Evolutionary conservation across 2,113 vertebrate genomes (phyloP), one percentile per base, ranked within the genome.

Genomic region (Nicator chloris): DNA sequence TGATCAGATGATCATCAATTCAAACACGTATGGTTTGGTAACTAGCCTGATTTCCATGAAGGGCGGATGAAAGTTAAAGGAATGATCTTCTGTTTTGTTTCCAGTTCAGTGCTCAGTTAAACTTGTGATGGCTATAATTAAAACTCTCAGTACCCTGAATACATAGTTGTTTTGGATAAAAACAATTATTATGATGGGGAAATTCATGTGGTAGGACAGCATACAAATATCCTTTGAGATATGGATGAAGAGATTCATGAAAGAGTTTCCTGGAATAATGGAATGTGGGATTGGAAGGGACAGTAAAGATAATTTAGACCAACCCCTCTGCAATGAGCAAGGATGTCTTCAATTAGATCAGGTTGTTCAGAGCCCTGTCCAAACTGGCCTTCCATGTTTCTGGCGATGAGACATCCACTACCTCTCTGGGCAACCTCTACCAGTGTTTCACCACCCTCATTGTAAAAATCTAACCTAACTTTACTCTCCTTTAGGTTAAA

Each of bases 391-490:
- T 47, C 5, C 14, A 6, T 11, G 8, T 54, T 47, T 47, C 11
- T 15, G 16, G 28, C 20, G 11, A 10, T 39, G 28, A 9, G 10
- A 47, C 9, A 35, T 19, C n/a, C 47, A 30, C 45, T 39, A 10
- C 7, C 2, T 53, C 20, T 76, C 40, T 35, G 17, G 4, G 2
- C 3, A 68, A 45, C 5, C 2, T 54, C 53, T 40, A 14, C 24
- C 21, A 61, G 3, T 0, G 0, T 47, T 60, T 42, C 11, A 68
- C n/a, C 14, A 22, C n/a, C 20, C 20, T 35, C 24, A 22, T 1
- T 19, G 30, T 31, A 54, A 35, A 76, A 88, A 31, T 47, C 17
- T 40, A 15, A 37, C 28, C 13, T 53, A 27, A 9, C 5, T 39
- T 33, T 47, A 22, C 9, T 23, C 16, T 75, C 13, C 4, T 54